Percentiles rank a stretch among this genome's conserved stretches.
phyloP scores from a whole-genome alignment of 2,113 vertebrate species.

The Sarotherodon lohbergeri region DNA sequence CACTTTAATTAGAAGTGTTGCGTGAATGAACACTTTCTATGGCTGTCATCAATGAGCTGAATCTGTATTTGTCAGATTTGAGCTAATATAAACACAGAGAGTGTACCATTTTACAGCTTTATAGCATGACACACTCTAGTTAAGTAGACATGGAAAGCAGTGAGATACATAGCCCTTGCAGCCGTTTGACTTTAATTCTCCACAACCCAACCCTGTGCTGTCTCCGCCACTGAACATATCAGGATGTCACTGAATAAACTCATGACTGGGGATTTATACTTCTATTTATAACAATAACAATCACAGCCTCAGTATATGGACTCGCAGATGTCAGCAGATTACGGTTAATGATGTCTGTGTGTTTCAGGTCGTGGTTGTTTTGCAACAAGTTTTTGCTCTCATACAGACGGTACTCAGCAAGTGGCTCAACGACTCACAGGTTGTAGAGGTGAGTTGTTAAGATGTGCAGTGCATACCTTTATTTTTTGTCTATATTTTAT shows the following conservation, averaged over 20 bases:
- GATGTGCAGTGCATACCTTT: accelerated
- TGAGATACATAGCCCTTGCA: not conserved
- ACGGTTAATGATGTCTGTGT: not conserved
- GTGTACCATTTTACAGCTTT: not conserved
- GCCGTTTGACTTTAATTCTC: not conserved
- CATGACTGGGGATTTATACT: not conserved
- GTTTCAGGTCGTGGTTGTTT: conserved; percentile 90
- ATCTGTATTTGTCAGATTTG: not conserved
- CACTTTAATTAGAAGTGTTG: not conserved
- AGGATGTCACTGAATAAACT: not conserved
- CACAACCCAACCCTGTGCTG: not conserved
- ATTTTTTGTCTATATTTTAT: not conserved
- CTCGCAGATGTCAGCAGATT: not conserved
- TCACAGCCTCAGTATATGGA: not conserved
- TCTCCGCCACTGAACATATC: not conserved
- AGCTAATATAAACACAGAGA: not conserved
- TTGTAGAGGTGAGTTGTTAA: conserved; percentile 86
- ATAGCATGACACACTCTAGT: not conserved
- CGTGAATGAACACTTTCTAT: not conserved
- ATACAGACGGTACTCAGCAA: conserved; percentile 97
- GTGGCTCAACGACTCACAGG: conserved; percentile 97
- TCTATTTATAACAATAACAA: not conserved
- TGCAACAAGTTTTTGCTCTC: conserved; percentile 98
- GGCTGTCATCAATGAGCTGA: not conserved
- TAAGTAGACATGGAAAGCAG: not conserved